A percentile compares a stretch with the other conserved stretches of the same genome.
phyloP scores from a whole-genome alignment of 1,140 invertebrate genomes.

The Drosophila nikananu region DNA sequence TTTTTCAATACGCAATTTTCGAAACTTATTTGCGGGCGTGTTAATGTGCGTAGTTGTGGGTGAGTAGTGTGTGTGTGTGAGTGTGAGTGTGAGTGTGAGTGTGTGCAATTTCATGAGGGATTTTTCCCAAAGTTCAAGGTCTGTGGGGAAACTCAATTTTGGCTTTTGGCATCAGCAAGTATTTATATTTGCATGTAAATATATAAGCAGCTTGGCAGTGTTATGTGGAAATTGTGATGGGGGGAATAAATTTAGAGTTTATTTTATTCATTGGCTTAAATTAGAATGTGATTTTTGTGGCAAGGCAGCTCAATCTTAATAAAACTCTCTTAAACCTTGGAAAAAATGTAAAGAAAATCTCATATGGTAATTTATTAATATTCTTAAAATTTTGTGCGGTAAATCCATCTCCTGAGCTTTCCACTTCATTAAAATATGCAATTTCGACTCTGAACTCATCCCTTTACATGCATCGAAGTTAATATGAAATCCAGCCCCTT shows the following conservation, averaged over 20 bases:
- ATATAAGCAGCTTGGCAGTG: neutral
- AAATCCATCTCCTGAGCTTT: neutral
- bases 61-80: neutral
- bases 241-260: slow-evolving; percentile 5
- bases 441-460: slow-evolving; percentile 8
- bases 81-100: neutral
- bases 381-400: neutral
- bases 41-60: slow-evolving; percentile 25
- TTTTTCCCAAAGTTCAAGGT: slow-evolving; percentile 20
- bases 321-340: neutral
- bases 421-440: slow-evolving; percentile 1
- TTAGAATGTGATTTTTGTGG: neutral
- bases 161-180: slow-evolving; percentile 12
- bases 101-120: neutral
- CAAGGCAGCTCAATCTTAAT: too few species aligned
- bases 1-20: slow-evolving; percentile 44
- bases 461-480: neutral
- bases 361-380: neutral
- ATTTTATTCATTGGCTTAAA: neutral
- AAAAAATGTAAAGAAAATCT: neutral
- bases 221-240: neutral
- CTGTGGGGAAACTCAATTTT: slow-evolving; percentile 19
- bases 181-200: slow-evolving; percentile 21
- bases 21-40: slow-evolving; percentile 29
- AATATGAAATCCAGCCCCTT: slow-evolving; percentile 16